phyloP scores from a whole-genome alignment of 1,140 invertebrate genomes.

The Apis cerana region DNA sequence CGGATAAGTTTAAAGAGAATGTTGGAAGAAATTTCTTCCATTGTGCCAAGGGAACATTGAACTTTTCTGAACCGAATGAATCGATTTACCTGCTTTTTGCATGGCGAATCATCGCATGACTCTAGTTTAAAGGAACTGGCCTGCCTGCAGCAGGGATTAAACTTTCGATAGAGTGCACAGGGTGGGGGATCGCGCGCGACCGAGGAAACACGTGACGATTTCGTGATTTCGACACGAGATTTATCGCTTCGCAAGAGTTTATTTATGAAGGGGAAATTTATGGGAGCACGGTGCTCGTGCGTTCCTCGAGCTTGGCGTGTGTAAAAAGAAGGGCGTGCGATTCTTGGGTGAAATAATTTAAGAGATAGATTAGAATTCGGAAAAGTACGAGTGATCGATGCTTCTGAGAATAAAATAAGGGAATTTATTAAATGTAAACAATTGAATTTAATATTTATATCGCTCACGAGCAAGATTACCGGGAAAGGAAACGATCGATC shows the following conservation, averaged over 20 bases:
- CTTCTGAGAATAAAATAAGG: no score
- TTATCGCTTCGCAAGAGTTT: no score
- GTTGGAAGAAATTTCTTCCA: constrained; percentile 6
- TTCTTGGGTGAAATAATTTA: background rate
- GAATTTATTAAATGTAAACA: no score
- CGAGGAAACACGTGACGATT: background rate
- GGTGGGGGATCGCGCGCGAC: no score
- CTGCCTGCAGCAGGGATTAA: background rate
- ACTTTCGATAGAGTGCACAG: constrained; percentile 6
- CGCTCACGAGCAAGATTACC: no score
- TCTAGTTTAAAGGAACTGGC: background rate
- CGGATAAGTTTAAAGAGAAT: background rate
- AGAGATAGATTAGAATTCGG: background rate
- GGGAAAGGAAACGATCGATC: no score
- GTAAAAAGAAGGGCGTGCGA: background rate
- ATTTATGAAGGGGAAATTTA: background rate
- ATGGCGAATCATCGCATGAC: constrained; percentile 6
- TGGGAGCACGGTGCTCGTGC: background rate
- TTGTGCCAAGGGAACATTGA: constrained; percentile 13
- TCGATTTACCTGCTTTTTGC: constrained; percentile 22
- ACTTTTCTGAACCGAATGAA: background rate
- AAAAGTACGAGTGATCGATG: background rate
- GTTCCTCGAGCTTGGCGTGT: background rate
- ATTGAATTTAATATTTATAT: no score
- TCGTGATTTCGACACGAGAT: background rate